Conservation (phyloP, 1,140 invertebrate species). For the Palaemon carinicauda region DNA sequence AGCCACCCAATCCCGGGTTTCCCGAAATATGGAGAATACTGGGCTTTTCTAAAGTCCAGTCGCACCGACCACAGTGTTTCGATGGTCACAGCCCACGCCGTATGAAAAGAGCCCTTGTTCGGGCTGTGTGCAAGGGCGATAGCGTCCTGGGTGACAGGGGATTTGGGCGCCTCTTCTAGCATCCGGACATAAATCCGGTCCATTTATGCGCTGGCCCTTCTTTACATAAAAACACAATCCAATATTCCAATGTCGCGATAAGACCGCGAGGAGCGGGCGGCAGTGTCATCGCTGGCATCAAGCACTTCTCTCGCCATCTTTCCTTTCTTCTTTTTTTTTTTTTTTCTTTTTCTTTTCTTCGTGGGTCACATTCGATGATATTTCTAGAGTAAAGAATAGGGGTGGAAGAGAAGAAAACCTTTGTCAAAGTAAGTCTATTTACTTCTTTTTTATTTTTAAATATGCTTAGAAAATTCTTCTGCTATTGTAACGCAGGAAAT, state of each 20-base stretch:
- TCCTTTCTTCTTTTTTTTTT: too few species aligned
- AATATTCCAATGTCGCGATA: conserved; percentile 53
- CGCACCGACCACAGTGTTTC: neutral
- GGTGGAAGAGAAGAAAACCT: too few species aligned
- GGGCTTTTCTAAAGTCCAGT: conserved; percentile 29
- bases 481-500: too few species aligned
- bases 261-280: conserved; percentile 15
- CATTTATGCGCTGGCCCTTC: conserved; percentile 49
- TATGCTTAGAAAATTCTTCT: too few species aligned
- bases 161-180: neutral
- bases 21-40: conserved; percentile 51
- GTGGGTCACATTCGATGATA: too few species aligned
- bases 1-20: conserved; percentile 34
- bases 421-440: neutral
- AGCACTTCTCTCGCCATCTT: neutral
- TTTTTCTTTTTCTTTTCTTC: too few species aligned
- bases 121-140: neutral
- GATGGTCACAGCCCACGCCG: neutral
- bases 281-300: conserved; percentile 37
- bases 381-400: too few species aligned
- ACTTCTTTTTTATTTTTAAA: neutral
- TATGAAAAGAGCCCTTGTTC: neutral
- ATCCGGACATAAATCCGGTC: conserved; percentile 32
- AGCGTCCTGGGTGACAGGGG: neutral
- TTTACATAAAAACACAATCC: conserved; percentile 56